A percentile compares a stretch with the other conserved stretches of the same genome.
Conservation (phyloP, 2,113 vertebrate species). For the Petrocephalus zakoni region DNA sequence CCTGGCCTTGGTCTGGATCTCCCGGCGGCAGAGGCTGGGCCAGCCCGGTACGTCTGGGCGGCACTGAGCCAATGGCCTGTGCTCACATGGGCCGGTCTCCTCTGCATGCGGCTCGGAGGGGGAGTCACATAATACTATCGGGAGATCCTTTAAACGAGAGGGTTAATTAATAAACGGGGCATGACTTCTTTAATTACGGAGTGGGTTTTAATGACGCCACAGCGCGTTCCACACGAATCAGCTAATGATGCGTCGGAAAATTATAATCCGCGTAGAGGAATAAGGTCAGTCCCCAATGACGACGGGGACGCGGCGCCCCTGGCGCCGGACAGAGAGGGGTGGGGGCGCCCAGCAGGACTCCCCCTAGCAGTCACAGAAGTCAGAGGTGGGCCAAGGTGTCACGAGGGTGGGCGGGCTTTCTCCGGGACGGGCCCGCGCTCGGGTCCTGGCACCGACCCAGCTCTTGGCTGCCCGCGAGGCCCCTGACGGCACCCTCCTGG, state of each 20-base stretch:
- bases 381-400: not conserved
- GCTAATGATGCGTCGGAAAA: not conserved
- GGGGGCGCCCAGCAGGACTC: not conserved
- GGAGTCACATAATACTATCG: not conserved
- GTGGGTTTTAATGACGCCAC: constrained; percentile 29
- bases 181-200: constrained; percentile 38
- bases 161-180: constrained; percentile 33
- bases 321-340: not conserved
- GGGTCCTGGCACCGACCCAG: not conserved
- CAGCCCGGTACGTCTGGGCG: constrained; percentile 77
- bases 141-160: not conserved
- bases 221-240: not conserved
- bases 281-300: not conserved
- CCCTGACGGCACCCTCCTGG: not conserved
- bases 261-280: not conserved
- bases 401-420: not conserved
- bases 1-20: constrained; percentile 85
- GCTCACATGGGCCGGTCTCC: constrained; percentile 50
- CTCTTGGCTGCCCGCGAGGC: not conserved
- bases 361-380: not conserved
- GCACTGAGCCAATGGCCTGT: constrained; percentile 62
- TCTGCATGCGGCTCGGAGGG: not conserved
- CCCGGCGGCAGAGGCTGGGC: constrained; percentile 69
- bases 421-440: not conserved
- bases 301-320: not conserved